Conservation (phyloP, 1,140 invertebrate genomes). For the Philopotamus ludificatus region DNA sequence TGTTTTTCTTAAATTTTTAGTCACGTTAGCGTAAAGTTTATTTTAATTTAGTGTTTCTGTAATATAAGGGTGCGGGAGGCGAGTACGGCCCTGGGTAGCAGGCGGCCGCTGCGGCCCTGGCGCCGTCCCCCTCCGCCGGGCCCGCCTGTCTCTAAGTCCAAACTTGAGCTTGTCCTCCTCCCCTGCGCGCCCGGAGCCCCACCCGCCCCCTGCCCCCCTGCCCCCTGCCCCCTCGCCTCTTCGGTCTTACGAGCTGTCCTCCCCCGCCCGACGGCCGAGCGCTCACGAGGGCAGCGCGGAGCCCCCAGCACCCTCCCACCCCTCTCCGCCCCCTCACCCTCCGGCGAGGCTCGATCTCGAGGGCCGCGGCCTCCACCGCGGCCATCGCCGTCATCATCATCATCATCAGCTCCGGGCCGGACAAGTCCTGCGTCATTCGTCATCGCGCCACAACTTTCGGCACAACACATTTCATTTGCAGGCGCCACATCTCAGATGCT, state of each 20-base stretch:
- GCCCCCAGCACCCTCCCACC: not conserved
- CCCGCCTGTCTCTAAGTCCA: constrained; percentile 30
- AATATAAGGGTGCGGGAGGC: not conserved
- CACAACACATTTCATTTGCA: not conserved
- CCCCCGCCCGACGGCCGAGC: constrained; percentile 34
- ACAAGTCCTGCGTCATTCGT: too few species aligned
- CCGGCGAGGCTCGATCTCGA: constrained; percentile 4
- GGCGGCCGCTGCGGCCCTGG: constrained; percentile 17
- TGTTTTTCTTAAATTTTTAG: not conserved
- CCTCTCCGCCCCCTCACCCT: not conserved
- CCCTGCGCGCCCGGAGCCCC: constrained; percentile 4
- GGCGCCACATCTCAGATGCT: constrained; percentile 14
- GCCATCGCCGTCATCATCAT: not conserved
- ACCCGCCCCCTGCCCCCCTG: constrained; percentile 37
- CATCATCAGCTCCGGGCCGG: not conserved
- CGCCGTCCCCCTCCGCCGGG: constrained; percentile 2
- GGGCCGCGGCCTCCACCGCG: constrained; percentile 7
- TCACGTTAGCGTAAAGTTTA: not conserved
- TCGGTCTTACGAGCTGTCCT: constrained; percentile 36
- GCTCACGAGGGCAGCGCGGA: constrained; percentile 12
- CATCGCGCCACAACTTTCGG: not conserved
- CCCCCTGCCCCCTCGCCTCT: constrained; percentile 11
- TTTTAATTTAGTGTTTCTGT: not conserved
- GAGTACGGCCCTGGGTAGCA: constrained; percentile 19
- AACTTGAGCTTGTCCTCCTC: constrained; percentile 39